phyloP scores from a whole-genome alignment of 2,888 invertebrate species.

The Phytoseiulus persimilis region DNA sequence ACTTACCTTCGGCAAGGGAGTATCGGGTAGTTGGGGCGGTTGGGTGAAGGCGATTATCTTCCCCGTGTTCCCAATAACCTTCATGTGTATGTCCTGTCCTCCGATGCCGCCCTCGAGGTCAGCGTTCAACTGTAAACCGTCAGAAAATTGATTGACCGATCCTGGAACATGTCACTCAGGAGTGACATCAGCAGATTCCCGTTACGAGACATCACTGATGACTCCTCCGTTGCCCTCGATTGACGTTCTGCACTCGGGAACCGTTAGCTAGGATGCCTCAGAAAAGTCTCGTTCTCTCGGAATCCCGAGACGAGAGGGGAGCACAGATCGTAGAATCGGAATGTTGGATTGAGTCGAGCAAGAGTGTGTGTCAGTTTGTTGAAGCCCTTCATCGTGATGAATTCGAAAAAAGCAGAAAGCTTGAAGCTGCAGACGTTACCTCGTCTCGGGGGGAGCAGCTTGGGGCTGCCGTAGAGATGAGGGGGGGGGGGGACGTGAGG shows the following conservation, averaged over 20 bases:
- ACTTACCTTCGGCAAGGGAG: conserved; percentile 25
- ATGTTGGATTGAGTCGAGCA: no score
- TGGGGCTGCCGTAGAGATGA: not conserved
- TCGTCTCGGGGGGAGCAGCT: not conserved
- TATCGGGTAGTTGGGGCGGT: conserved; percentile 9
- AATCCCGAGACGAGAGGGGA: not conserved
- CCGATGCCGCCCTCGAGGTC: conserved; percentile 29
- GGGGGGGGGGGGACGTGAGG: not conserved
- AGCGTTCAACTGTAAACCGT: conserved; percentile 21
- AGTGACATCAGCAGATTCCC: no score
- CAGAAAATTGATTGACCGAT: not conserved
- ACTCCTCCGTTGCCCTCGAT: no score
- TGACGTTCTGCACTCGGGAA: no score
- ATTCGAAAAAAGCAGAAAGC: not conserved
- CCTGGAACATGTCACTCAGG: no score
- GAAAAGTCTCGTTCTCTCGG: no score
- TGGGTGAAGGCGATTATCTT: conserved; percentile 25
- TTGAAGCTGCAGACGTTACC: not conserved
- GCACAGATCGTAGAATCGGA: no score
- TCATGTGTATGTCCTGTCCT: conserved; percentile 37
- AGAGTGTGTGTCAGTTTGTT: not conserved
- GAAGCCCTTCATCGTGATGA: not conserved
- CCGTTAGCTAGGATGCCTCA: no score
- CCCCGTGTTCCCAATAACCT: conserved; percentile 18
- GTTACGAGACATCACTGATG: no score